phyloP scores from a whole-genome alignment of 2,797 vertebrate genomes.

The Nyctalus aviator region DNA sequence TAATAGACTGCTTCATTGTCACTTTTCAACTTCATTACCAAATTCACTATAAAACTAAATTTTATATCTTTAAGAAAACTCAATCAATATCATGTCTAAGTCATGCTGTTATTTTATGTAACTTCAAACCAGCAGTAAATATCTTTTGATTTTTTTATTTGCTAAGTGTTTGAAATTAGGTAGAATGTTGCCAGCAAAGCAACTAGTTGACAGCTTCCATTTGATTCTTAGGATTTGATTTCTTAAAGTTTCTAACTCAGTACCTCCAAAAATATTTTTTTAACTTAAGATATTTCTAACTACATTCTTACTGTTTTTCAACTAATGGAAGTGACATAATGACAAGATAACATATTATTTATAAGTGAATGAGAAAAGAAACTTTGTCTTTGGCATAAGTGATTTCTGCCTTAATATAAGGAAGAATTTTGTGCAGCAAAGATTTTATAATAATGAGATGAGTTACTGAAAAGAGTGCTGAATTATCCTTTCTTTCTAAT shows the following conservation, averaged over 20 bases:
- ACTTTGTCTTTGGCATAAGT: conserved; percentile 26
- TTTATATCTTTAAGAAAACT: conserved; percentile 64
- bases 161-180: conserved; percentile 57
- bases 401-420: neutral
- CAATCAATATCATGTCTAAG: conserved; percentile 63
- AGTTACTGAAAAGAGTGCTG: neutral
- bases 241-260: conserved; percentile 35
- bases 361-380: conserved; percentile 45
- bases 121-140: conserved; percentile 53
- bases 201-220: conserved; percentile 37
- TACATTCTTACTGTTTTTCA: neutral
- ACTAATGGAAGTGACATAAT: neutral
- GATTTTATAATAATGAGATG: conserved; percentile 51
- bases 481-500: conserved; percentile 21
- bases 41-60: conserved; percentile 74
- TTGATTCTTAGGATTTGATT: conserved; percentile 55
- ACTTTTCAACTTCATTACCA: conserved; percentile 68
- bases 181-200: conserved; percentile 46
- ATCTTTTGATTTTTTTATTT: conserved; percentile 60
- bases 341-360: conserved; percentile 43
- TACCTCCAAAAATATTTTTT: neutral
- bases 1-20: conserved; percentile 68
- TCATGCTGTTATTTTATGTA: conserved; percentile 22
- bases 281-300: conserved; percentile 4
- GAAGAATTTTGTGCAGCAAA: neutral